A percentile compares a stretch with the other conserved stretches of the same genome.
phyloP scores from a whole-genome alignment of 1,140 invertebrate species.

The Aphaenogaster rudis region DNA sequence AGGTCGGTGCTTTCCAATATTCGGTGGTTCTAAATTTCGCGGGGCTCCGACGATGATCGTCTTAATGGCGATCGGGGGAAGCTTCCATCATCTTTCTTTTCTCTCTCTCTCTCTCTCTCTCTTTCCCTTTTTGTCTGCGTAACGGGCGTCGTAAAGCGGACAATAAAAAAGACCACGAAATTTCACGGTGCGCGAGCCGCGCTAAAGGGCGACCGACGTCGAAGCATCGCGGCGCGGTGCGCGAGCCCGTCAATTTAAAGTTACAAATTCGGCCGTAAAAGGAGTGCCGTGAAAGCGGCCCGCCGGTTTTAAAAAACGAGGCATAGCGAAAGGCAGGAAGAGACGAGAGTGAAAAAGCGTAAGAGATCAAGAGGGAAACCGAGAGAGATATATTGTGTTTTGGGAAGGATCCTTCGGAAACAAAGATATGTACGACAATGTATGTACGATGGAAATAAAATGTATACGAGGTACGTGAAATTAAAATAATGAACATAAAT shows the following conservation, averaged over 20 bases:
- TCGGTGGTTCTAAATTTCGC: constrained; percentile 34
- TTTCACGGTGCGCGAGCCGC: constrained; percentile 70
- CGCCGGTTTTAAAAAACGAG: constrained; percentile 57
- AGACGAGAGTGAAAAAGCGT: constrained; percentile 18
- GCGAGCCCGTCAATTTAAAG: constrained; percentile 83
- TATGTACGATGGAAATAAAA: background rate
- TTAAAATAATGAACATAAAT: background rate
- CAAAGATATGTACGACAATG: background rate
- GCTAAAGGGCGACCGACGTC: constrained; percentile 43
- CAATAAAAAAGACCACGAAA: constrained; percentile 75
- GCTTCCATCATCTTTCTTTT: constrained; percentile 23
- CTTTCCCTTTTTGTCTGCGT: constrained; percentile 25
- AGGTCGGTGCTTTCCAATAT: background rate
- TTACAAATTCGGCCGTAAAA: constrained; percentile 86
- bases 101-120: background rate
- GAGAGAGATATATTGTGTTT: constrained; percentile 11
- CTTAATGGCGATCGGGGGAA: constrained; percentile 55
- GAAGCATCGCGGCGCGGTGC: constrained; percentile 51
- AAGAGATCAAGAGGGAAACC: background rate
- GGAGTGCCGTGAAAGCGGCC: constrained; percentile 67
- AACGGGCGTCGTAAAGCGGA: constrained; percentile 68
- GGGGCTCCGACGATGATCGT: constrained; percentile 10
- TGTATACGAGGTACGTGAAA: background rate
- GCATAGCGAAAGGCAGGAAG: constrained; percentile 25
- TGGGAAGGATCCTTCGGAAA: background rate